Evolutionary conservation across 2,888 invertebrate species (phyloP).

Genomic region (Pinctada fucata): DNA sequence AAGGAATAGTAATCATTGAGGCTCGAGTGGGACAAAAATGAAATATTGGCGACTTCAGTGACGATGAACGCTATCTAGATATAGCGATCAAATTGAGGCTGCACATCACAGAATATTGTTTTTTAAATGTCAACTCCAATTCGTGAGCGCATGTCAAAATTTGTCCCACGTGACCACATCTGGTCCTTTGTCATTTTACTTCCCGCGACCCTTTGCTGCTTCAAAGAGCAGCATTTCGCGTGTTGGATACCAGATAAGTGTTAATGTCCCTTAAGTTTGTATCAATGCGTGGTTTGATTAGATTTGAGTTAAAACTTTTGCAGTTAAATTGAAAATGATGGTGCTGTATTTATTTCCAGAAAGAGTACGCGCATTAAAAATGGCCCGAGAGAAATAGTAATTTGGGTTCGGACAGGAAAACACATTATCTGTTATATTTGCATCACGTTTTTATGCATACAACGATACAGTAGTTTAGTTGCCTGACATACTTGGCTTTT

Average conservation of each 20-base stretch:
- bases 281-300: not conserved
- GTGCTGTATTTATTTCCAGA: no score
- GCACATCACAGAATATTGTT: not conserved
- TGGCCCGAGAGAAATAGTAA: no score
- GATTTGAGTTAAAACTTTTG: not conserved
- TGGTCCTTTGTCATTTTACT: not conserved
- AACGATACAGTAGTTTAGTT: no score
- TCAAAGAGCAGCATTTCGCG: not conserved
- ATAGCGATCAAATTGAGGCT: not conserved
- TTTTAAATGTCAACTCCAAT: constrained; percentile 1
- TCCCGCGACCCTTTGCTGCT: not conserved
- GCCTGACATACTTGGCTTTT: no score
- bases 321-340: no score
- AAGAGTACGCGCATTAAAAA: no score
- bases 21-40: not conserved
- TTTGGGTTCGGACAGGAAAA: no score
- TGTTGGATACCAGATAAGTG: not conserved
- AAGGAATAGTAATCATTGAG: no score
- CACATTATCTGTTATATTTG: no score
- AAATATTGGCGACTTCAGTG: not conserved
- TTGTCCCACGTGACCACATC: not conserved
- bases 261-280: not conserved
- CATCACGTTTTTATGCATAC: no score
- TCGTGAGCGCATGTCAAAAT: not conserved
- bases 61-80: not conserved